Evolutionary conservation across 2,888 invertebrate genomes (phyloP).

Genomic region (Ormia ochracea): DNA sequence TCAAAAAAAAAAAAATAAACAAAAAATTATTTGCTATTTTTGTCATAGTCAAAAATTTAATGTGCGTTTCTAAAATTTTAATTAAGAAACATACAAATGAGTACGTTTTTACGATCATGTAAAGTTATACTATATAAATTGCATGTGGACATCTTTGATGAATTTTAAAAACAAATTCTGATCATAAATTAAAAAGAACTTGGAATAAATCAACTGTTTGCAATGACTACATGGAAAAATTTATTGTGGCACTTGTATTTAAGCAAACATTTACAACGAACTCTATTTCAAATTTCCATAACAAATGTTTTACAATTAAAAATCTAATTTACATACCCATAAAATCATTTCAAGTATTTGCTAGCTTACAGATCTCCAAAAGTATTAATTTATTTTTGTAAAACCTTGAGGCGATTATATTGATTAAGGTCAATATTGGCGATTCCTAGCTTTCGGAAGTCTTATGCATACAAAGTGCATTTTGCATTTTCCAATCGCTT

Average conservation of each 20-base stretch:
- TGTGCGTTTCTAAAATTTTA: too few species aligned
- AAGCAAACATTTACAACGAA: background rate
- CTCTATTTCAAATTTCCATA: constrained; percentile 29
- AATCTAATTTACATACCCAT: constrained; percentile 56
- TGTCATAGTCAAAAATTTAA: too few species aligned
- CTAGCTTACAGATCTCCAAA: background rate
- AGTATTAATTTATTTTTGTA: background rate
- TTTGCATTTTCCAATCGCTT: too few species aligned
- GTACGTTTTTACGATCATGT: too few species aligned
- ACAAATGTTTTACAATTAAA: constrained; percentile 59
- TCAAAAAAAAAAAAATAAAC: too few species aligned
- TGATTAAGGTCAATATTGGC: too few species aligned
- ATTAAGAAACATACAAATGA: too few species aligned
- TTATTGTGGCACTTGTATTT: background rate
- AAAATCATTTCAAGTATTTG: constrained; percentile 28
- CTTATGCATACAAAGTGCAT: too few species aligned
- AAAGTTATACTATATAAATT: too few species aligned
- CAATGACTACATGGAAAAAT: background rate
- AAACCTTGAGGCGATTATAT: background rate
- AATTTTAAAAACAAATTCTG: background rate
- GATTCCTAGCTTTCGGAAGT: too few species aligned
- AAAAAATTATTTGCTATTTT: too few species aligned
- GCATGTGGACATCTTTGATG: too few species aligned
- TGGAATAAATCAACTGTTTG: background rate
- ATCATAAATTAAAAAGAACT: background rate